Percentiles rank a stretch among this genome's conserved stretches.
These are phyloP conservation scores for Callipepla squamata DNA, from an alignment of 2,113 vertebrate genomes.

Conservation along the genomic window DNA sequence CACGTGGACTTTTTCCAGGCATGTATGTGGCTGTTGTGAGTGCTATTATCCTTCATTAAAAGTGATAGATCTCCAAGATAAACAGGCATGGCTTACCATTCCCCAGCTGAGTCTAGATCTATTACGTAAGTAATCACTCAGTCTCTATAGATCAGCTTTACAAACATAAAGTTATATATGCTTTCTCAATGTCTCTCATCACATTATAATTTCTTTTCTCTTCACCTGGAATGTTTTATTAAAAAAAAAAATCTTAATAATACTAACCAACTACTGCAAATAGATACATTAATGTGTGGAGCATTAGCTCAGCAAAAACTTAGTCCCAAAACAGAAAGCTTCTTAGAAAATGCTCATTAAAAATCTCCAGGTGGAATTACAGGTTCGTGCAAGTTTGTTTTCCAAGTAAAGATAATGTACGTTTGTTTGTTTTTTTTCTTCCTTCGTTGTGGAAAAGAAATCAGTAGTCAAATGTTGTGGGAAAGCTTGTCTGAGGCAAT, in stretches of 20 bases:
- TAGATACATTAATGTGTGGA: background rate
- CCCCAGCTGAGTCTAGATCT: constrained; percentile 30
- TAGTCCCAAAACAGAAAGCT: background rate
- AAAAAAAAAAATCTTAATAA: constrained; percentile 40
- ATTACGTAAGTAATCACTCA: constrained; percentile 23
- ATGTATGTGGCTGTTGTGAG: constrained; percentile 42
- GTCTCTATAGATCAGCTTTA: constrained; percentile 43
- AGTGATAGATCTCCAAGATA: constrained; percentile 61
- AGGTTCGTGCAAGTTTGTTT: background rate
- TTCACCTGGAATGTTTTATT: constrained; percentile 45
- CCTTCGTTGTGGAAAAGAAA: background rate
- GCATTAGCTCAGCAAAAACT: background rate
- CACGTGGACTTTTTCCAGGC: constrained; percentile 46
- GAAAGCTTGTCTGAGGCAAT: background rate
- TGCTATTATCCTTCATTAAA: constrained; percentile 64
- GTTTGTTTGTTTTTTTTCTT: background rate
- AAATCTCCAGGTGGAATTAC: background rate
- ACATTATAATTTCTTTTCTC: constrained; percentile 58
- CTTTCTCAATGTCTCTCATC: constrained; percentile 62
- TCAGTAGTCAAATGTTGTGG: background rate
- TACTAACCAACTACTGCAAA: background rate
- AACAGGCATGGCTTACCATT: background rate
- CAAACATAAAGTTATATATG: background rate
- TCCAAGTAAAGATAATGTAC: background rate
- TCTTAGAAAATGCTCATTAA: constrained; percentile 23